Conservation (phyloP, 2,888 invertebrate species). For the Graphium colonna region DNA sequence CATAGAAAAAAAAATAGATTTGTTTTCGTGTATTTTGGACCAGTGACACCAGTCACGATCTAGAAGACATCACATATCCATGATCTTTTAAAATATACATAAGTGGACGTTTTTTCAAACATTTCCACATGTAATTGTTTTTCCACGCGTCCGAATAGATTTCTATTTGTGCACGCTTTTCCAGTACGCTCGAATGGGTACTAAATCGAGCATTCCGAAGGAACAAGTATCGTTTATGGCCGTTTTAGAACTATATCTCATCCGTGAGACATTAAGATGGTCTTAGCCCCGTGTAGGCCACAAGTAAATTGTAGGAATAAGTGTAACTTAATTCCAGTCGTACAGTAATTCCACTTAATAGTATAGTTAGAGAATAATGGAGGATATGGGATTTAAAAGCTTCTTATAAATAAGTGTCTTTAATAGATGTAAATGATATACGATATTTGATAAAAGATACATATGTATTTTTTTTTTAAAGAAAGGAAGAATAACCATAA, state of each 20-base stretch:
- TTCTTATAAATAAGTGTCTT: background rate
- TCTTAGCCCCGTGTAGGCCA: too few relatives aligned
- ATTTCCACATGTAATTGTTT: too few relatives aligned
- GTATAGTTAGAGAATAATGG: background rate
- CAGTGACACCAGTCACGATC: too few relatives aligned
- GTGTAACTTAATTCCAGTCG: background rate
- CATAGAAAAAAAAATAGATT: too few relatives aligned
- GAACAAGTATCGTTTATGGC: background rate
- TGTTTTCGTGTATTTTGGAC: too few relatives aligned
- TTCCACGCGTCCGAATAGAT: too few relatives aligned
- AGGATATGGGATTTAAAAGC: background rate
- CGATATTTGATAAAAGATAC: background rate
- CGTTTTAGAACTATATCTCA: background rate
- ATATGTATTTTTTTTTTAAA: background rate
- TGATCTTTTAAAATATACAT: too few relatives aligned
- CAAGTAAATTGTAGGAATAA: background rate
- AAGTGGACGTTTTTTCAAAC: too few relatives aligned
- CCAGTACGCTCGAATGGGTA: background rate
- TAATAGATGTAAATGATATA: background rate
- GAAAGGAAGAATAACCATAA: background rate
- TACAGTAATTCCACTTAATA: background rate
- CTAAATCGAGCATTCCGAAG: background rate
- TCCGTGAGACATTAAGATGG: background rate
- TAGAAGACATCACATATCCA: too few relatives aligned
- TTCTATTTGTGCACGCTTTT: too few relatives aligned